Conservation (phyloP, 2,797 vertebrate genomes). For the Epinephelus awoara region DNA sequence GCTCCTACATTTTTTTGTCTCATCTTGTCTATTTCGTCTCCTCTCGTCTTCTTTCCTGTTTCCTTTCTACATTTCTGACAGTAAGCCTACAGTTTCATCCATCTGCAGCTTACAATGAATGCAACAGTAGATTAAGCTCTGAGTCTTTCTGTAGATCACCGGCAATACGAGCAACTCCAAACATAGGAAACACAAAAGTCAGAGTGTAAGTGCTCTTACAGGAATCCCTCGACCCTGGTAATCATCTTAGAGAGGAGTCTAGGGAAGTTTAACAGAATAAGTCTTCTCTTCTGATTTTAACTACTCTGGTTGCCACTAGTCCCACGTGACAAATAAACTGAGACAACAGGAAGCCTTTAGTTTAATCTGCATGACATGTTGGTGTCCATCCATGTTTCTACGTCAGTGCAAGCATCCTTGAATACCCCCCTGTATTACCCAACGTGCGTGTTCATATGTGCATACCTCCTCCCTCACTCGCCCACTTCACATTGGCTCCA, state of each 20-base stretch:
- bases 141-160: constrained; percentile 29
- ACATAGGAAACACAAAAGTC: constrained; percentile 35
- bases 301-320: not conserved
- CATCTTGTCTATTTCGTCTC: not conserved
- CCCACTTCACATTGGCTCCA: constrained; percentile 53
- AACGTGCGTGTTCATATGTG: constrained; percentile 9
- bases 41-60: not conserved
- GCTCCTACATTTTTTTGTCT: not conserved
- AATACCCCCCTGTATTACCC: constrained; percentile 8
- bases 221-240: constrained; percentile 42
- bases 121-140: constrained; percentile 39
- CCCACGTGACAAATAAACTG: constrained; percentile 24
- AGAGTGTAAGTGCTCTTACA: constrained; percentile 30
- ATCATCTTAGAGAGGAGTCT: constrained; percentile 31
- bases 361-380: constrained; percentile 16
- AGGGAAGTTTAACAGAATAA: constrained; percentile 33
- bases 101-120: constrained; percentile 39
- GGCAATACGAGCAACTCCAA: constrained; percentile 27
- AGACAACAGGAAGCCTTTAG: constrained; percentile 24
- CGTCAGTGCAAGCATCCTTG: constrained; percentile 37
- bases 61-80: constrained; percentile 22
- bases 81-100: constrained; percentile 43
- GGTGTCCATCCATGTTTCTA: constrained; percentile 2
- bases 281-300: not conserved
- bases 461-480: constrained; percentile 15